Evolutionary conservation across 1,140 invertebrate genomes (phyloP), one percentile per base, ranked within the genome.

Genomic region (Cyphomyrmex costatus): DNA sequence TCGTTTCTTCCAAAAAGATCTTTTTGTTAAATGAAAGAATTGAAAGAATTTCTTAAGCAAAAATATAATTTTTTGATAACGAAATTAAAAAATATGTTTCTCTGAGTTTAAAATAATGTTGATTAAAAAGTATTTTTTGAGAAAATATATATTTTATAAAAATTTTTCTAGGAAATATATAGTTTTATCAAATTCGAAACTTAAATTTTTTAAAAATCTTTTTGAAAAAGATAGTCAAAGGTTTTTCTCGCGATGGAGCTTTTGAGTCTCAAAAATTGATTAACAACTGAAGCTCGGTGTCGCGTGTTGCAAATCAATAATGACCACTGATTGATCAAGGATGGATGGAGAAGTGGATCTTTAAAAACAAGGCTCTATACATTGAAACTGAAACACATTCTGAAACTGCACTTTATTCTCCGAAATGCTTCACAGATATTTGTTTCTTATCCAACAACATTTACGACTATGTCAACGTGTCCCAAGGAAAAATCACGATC

Each of bases 401-500:
- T 74, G 1, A 78, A 60, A 53, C 3, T 66, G 33, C 58, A 56
- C 5, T 27, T 80, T 61, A 60, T 79, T 85, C 71, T 91, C 96
- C 89, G 36, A 79, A 93, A 92, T 92, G 88, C 90, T 95, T 96
- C 95, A 65, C 95, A 96, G 95, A 94, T 0, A 94, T 93, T 79
- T 96, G 96, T 94, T 74, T 93, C 21, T 95, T 97, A 89, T 95
- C 96, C 86, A 94, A 96, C 91, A 94, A 97, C 93, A 97, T 96
- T 94, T 96, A 96, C 95, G 96, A 96, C 92, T 98, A 97, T 96
- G 93, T 95, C 93, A 97, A 97, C 95, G 97, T 98, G 78, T 96
- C 97, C 88, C 97, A 98, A 95, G 97, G 97, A 95, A 97, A 97
- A 93, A 96, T 97, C 73, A 96, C 97, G 80, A 97, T 98, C 91